Evolutionary conservation across 2,797 vertebrate species (phyloP).

Genomic region (Scomberomorus guttatus): DNA sequence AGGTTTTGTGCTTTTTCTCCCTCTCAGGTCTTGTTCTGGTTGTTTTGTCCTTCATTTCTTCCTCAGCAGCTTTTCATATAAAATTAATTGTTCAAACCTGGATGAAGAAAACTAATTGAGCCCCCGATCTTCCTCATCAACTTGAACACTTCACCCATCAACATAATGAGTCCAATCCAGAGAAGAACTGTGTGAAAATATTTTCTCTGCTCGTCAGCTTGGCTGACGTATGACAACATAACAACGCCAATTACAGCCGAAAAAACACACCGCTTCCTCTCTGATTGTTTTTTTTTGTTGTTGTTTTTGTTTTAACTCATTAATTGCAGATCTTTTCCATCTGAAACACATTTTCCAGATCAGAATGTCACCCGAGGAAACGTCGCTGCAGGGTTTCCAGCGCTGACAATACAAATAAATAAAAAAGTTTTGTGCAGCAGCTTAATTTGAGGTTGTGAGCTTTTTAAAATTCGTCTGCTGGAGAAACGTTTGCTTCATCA

Average conservation of each 20-base stretch:
- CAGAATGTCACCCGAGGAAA: neutral
- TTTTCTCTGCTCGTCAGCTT: neutral
- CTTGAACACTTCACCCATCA: constrained; percentile 7
- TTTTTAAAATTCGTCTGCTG: constrained; percentile 17
- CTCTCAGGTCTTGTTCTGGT: too few species aligned
- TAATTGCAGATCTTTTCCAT: neutral
- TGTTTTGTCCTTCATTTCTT: too few species aligned
- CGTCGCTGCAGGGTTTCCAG: neutral
- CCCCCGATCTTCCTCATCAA: too few species aligned
- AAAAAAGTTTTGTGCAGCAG: constrained; percentile 6
- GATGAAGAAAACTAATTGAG: too few species aligned
- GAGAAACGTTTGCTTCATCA: neutral
- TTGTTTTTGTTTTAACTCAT: constrained; percentile 1
- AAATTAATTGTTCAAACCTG: neutral
- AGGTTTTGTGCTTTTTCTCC: too few species aligned
- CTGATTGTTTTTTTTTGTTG: neutral
- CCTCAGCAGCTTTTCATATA: too few species aligned
- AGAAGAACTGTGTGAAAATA: neutral
- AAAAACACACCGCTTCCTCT: neutral
- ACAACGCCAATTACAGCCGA: constrained; percentile 25
- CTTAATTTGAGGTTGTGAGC: constrained; percentile 42
- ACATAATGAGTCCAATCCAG: constrained; percentile 24
- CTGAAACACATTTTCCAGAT: constrained; percentile 16
- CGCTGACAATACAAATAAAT: neutral
- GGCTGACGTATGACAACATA: constrained; percentile 21